Evolutionary conservation across 2,888 invertebrate species (phyloP).

Genomic region (Catocala nupta): DNA sequence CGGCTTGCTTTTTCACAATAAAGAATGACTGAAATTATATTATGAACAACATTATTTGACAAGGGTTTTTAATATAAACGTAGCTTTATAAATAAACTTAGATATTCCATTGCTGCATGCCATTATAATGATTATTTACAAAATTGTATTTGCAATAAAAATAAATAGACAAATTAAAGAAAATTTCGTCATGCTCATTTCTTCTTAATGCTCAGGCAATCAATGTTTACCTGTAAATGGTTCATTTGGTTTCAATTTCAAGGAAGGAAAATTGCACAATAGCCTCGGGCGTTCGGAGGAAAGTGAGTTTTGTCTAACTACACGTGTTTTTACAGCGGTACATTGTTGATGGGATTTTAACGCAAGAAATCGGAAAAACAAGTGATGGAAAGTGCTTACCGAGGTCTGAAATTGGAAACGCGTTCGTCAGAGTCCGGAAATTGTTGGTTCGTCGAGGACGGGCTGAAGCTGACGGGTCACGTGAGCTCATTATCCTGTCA

Average conservation of each 20-base stretch:
- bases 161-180: neutral
- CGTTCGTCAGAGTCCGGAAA: slow-evolving; percentile 81
- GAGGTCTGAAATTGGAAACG: slow-evolving; percentile 84
- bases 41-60: neutral
- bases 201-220: slow-evolving; percentile 14
- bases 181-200: neutral
- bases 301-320: slow-evolving; percentile 40
- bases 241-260: slow-evolving; percentile 48
- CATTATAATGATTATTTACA: neutral
- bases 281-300: slow-evolving; percentile 35
- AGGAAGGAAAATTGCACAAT: slow-evolving; percentile 34
- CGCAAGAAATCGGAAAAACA: slow-evolving; percentile 66
- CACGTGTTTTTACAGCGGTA: slow-evolving; percentile 30
- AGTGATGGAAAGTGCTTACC: slow-evolving; percentile 77
- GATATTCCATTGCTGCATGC: neutral
- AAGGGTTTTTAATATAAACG: slow-evolving; percentile 5
- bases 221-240: slow-evolving; percentile 36
- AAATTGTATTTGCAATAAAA: neutral
- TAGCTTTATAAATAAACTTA: neutral
- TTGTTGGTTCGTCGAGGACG: slow-evolving; percentile 71
- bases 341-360: slow-evolving; percentile 45
- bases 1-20: neutral
- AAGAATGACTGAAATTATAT: neutral
- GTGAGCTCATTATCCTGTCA: slow-evolving; percentile 77
- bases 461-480: slow-evolving; percentile 67